Percentiles rank a stretch among this genome's conserved stretches.
Evolutionary conservation across 1,140 invertebrate species (phyloP).

Genomic region (Drosophila takahashii): DNA sequence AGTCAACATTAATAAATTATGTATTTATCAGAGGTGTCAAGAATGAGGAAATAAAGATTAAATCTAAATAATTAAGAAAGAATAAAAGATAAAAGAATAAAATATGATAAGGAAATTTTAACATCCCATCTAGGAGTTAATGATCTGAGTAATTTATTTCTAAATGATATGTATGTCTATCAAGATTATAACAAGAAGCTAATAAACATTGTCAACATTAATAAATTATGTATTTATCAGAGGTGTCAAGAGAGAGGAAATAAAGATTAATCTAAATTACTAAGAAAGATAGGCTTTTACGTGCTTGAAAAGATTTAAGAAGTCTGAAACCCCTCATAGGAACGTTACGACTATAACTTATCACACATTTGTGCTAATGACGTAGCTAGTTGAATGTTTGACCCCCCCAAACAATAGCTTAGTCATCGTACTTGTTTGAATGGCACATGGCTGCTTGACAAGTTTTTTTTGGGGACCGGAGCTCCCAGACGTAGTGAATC

Average conservation of each 20-base stretch:
- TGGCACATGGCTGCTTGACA: constrained; percentile 37
- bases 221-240: too few relatives aligned
- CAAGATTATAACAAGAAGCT: not conserved
- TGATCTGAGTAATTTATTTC: not conserved
- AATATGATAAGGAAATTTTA: constrained; percentile 7
- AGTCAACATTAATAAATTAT: not conserved
- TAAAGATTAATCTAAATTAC: too few relatives aligned
- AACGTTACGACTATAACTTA: not conserved
- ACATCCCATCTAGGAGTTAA: constrained; percentile 30
- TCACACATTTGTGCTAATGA: constrained; percentile 15
- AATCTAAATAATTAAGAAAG: too few relatives aligned
- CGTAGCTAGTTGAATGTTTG: constrained; percentile 29
- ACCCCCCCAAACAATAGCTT: constrained; percentile 13
- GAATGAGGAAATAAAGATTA: too few relatives aligned
- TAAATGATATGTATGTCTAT: constrained; percentile 1
- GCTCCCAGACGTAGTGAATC: constrained; percentile 3
- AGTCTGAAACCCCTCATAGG: too few relatives aligned
- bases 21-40: not conserved
- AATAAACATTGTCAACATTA: constrained; percentile 2
- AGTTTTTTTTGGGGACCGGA: constrained; percentile 25
- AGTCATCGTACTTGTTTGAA: constrained; percentile 41
- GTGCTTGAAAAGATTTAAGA: too few relatives aligned
- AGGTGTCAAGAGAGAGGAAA: not conserved
- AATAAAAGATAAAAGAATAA: too few relatives aligned
- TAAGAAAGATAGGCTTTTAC: too few relatives aligned